These are phyloP conservation scores for Notodonta ziczac DNA, from an alignment of 2,888 invertebrate species.

Conservation along the genomic window DNA sequence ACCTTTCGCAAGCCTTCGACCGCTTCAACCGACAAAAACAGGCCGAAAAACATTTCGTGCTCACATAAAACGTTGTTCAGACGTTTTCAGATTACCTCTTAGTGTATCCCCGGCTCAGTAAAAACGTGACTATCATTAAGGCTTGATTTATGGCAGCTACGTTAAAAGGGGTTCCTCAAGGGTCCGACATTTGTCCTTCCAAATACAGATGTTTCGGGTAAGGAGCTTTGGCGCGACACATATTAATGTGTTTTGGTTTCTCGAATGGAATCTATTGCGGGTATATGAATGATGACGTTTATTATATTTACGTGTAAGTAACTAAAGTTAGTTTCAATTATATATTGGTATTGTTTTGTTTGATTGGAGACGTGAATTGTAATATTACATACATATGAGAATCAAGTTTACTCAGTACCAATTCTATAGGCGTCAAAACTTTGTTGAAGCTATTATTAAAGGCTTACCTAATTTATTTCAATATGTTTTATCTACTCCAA, in stretches of 20 bases:
- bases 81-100: conserved; percentile 33
- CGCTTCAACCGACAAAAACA: conserved; percentile 28
- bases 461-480: too few relatives aligned
- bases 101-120: conserved; percentile 39
- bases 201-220: conserved; percentile 51
- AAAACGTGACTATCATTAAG: conserved; percentile 64
- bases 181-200: conserved; percentile 38
- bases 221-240: conserved; percentile 49
- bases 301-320: conserved; percentile 16
- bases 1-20: conserved; percentile 20
- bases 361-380: background rate
- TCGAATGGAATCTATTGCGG: conserved; percentile 24
- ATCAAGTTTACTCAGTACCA: too few relatives aligned
- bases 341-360: background rate
- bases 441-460: too few relatives aligned
- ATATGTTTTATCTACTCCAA: too few relatives aligned
- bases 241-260: conserved; percentile 54
- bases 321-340: background rate
- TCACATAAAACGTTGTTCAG: conserved; percentile 16
- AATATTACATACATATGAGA: too few relatives aligned
- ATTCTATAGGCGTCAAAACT: too few relatives aligned
- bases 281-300: conserved; percentile 14
- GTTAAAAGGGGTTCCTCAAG: conserved; percentile 49
- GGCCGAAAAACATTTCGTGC: conserved; percentile 21
- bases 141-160: conserved; percentile 45